Evolutionary conservation across 2,113 vertebrate genomes (phyloP).

Genomic region (Myotis davidii): DNA sequence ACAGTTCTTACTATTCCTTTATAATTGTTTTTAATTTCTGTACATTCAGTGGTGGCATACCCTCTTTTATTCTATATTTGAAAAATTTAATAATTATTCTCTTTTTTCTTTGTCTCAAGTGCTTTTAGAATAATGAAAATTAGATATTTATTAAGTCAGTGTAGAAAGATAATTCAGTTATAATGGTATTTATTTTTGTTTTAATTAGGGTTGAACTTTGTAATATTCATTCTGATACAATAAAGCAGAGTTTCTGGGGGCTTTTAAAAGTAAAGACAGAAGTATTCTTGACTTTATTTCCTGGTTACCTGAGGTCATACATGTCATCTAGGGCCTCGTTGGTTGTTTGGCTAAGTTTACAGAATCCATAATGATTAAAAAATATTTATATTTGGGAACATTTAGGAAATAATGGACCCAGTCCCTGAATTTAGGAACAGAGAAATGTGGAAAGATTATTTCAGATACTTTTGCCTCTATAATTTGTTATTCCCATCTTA

Average conservation of each 20-base stretch:
- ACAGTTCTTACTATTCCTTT: background rate
- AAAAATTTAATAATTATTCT: background rate
- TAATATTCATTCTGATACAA: background rate
- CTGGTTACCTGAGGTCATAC: background rate
- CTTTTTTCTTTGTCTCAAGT: background rate
- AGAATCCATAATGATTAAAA: background rate
- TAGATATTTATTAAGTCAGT: background rate
- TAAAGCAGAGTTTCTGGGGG: background rate
- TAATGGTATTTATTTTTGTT: background rate
- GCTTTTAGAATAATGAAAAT: background rate
- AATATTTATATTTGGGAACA: background rate
- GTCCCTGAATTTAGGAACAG: background rate
- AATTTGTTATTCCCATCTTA: background rate
- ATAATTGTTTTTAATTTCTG: background rate
- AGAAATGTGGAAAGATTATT: background rate
- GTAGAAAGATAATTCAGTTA: background rate
- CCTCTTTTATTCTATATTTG: background rate
- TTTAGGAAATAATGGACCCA: background rate
- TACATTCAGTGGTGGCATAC: background rate
- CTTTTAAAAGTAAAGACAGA: background rate
- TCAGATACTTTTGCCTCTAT: background rate
- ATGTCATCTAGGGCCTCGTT: background rate
- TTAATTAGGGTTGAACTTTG: background rate
- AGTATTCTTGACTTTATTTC: background rate
- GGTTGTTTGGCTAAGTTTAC: background rate